Evolutionary conservation across 2,113 vertebrate species (phyloP).

Genomic region (Promerops cafer): DNA sequence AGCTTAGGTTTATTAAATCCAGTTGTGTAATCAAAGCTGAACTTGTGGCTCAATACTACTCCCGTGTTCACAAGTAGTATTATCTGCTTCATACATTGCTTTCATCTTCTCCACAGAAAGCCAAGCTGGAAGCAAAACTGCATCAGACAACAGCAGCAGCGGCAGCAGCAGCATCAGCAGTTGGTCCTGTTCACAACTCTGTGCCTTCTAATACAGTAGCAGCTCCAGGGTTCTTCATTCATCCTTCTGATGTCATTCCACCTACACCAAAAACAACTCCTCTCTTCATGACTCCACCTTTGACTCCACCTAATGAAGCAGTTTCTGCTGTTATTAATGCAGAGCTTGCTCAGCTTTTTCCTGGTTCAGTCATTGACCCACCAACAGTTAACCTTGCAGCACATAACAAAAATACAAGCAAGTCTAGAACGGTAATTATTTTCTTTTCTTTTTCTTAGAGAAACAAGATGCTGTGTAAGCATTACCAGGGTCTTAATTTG

Average conservation of each 20-base stretch:
- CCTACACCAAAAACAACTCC: slow-evolving; percentile 98
- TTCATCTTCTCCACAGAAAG: slow-evolving; percentile 83
- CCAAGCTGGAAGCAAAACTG: slow-evolving; percentile 97
- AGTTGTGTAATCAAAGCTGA: background rate
- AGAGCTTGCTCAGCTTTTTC: slow-evolving; percentile 95
- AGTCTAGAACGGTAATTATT: slow-evolving; percentile 85
- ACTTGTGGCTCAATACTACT: background rate
- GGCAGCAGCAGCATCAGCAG: slow-evolving; percentile 76
- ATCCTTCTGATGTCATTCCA: slow-evolving; percentile 97
- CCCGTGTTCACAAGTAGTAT: background rate
- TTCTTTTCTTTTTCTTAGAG: background rate
- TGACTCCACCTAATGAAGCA: slow-evolving; percentile 95
- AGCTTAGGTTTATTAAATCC: background rate
- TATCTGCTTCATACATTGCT: slow-evolving; percentile 39
- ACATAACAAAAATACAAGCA: slow-evolving; percentile 91
- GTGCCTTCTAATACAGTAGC: slow-evolving; percentile 91
- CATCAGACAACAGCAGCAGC: slow-evolving; percentile 96
- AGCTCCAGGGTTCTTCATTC: slow-evolving; percentile 95
- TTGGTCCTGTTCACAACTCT: slow-evolving; percentile 91
- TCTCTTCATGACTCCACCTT: slow-evolving; percentile 97
- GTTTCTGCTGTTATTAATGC: slow-evolving; percentile 94
- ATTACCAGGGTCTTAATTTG: background rate
- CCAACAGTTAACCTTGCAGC: slow-evolving; percentile 88
- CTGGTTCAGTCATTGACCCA: slow-evolving; percentile 92
- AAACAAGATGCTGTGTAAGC: background rate